Evolutionary conservation across 2,797 vertebrate species (phyloP).

Genomic region (Tauraco hartlaubi): DNA sequence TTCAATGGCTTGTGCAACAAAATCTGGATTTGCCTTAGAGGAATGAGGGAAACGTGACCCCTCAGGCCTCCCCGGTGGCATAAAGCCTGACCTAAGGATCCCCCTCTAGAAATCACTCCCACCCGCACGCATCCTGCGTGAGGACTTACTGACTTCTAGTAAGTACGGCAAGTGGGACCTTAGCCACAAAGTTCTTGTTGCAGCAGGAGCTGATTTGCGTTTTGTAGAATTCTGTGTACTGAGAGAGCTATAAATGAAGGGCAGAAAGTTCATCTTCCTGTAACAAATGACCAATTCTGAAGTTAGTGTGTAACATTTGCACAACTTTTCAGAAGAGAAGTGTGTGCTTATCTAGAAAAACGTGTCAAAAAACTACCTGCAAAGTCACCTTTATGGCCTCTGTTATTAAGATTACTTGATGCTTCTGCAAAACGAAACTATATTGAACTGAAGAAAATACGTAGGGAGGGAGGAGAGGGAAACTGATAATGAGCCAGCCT

Average conservation of each 20-base stretch:
- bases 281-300: neutral
- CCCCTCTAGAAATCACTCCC: neutral
- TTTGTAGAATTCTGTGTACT: neutral
- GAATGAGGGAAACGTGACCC: neutral
- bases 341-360: neutral
- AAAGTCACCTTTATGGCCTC: neutral
- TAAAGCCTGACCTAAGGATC: neutral
- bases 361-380: neutral
- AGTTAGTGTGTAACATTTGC: neutral
- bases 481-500: neutral
- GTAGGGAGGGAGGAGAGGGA: neutral
- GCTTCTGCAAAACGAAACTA: neutral
- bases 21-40: neutral
- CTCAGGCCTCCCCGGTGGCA: fast-evolving
- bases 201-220: neutral
- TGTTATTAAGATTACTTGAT: neutral
- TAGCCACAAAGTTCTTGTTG: neutral
- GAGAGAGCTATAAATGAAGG: neutral
- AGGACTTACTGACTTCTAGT: neutral
- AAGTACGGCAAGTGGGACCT: neutral
- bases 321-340: neutral
- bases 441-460: neutral
- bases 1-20: neutral
- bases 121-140: neutral
- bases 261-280: neutral